A percentile compares a stretch with the other conserved stretches of the same genome.
Evolutionary conservation across 2,888 invertebrate genomes (phyloP).

Genomic region (Lycia hirtaria): DNA sequence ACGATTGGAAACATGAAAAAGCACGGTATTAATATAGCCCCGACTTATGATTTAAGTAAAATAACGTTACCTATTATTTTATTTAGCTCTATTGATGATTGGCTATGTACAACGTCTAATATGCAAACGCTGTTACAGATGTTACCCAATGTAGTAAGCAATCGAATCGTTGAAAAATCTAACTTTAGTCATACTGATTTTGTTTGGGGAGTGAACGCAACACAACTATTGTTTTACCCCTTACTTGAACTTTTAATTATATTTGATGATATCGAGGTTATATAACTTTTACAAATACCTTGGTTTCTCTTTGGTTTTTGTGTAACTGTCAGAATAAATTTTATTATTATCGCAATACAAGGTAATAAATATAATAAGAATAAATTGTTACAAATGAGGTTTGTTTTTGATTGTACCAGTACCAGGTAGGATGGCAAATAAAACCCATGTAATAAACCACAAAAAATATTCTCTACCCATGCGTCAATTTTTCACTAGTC

Average conservation of each 20-base stretch:
- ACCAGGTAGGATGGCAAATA: too few relatives aligned
- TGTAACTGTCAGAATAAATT: too few relatives aligned
- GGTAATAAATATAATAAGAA: too few relatives aligned
- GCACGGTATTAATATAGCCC: constrained; percentile 44
- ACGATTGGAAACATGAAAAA: constrained; percentile 38
- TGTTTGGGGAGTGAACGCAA: constrained; percentile 52
- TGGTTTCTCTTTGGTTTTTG: too few relatives aligned
- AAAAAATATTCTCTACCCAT: too few relatives aligned
- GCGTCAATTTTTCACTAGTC: too few relatives aligned
- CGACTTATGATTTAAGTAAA: constrained; percentile 47
- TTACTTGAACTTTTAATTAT: constrained; percentile 42
- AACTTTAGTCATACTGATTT: constrained; percentile 61
- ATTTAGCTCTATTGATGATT: constrained; percentile 56
- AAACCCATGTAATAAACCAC: too few relatives aligned
- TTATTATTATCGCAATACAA: too few relatives aligned
- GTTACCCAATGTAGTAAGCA: constrained; percentile 44
- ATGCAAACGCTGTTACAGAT: constrained; percentile 43
- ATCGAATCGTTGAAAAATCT: constrained; percentile 46
- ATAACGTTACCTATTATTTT: constrained; percentile 51
- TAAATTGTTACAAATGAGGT: too few relatives aligned
- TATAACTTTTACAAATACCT: too few relatives aligned
- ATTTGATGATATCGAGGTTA: neutral
- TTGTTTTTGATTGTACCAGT: too few relatives aligned
- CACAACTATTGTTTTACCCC: constrained; percentile 44
- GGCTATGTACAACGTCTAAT: constrained; percentile 50